These are phyloP conservation scores for Drosophila leonis DNA, from an alignment of 2,888 invertebrate genomes.

Conservation along the genomic window DNA sequence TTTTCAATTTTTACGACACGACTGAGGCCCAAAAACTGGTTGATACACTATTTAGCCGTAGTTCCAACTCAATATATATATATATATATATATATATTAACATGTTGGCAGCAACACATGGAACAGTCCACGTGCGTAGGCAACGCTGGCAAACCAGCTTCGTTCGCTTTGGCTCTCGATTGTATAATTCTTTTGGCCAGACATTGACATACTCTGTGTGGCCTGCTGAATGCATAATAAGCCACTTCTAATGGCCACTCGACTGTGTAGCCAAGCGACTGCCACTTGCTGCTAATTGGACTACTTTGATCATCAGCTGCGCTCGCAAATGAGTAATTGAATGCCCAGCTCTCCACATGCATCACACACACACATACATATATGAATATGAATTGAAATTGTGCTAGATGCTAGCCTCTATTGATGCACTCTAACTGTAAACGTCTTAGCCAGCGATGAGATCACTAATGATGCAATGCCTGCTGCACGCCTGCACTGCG, in stretches of 20 bases:
- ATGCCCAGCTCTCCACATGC: conserved; percentile 4
- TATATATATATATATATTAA: background rate
- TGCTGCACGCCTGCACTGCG: conserved; percentile 4
- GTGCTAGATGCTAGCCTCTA: conserved; percentile 10
- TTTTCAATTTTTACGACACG: conserved; percentile 55
- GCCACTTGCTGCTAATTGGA: conserved; percentile 54
- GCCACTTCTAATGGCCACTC: conserved; percentile 42
- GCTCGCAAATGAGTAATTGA: conserved; percentile 38
- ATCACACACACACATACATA: background rate
- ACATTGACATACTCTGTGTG: conserved; percentile 63
- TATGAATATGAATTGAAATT: conserved; percentile 1
- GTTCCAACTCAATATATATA: background rate
- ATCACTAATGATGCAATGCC: conserved; percentile 41
- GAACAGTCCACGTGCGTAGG: conserved; percentile 57
- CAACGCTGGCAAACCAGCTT: conserved; percentile 32
- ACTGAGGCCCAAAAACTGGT: conserved; percentile 58
- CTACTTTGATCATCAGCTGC: conserved; percentile 46
- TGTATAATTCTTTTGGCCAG: conserved; percentile 61
- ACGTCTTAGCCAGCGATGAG: conserved; percentile 34
- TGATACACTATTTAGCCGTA: conserved; percentile 36
- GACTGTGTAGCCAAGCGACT: conserved; percentile 12
- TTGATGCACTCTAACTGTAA: conserved; percentile 15
- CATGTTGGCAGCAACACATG: conserved; percentile 23
- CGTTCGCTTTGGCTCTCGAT: conserved; percentile 34
- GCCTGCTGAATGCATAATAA: conserved; percentile 59